Conservation (phyloP, 2,113 vertebrate genomes). For the Anseranas semipalmata region DNA sequence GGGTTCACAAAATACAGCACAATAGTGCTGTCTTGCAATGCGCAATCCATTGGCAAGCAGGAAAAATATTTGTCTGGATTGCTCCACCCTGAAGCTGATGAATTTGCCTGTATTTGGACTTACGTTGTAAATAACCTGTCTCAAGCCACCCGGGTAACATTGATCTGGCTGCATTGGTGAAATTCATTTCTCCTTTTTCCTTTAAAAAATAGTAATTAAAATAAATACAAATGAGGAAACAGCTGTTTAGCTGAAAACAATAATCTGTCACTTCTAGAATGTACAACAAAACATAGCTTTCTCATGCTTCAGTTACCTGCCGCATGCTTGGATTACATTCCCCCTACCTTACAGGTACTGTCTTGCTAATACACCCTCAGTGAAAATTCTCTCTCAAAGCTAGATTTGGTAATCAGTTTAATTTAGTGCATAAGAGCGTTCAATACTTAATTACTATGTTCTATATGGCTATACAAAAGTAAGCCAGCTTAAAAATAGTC, state of each 20-base stretch:
- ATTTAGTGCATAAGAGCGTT: not conserved
- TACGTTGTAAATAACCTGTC: not conserved
- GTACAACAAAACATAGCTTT: not conserved
- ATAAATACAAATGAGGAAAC: not conserved
- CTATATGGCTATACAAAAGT: not conserved
- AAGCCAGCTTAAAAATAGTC: not conserved
- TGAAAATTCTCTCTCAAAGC: not conserved
- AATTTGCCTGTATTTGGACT: not conserved
- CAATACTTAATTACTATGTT: not conserved
- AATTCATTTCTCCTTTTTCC: not conserved
- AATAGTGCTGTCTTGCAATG: not conserved
- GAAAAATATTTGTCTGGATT: not conserved
- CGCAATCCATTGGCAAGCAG: not conserved
- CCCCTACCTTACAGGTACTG: not conserved
- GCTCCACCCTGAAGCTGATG: not conserved
- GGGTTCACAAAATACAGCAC: not conserved
- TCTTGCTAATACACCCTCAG: not conserved
- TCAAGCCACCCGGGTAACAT: not conserved
- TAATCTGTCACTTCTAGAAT: not conserved
- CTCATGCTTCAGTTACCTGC: not conserved
- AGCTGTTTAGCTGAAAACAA: not conserved
- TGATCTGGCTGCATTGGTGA: not conserved
- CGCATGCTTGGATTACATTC: not conserved
- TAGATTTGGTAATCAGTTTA: not conserved
- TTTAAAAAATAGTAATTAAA: not conserved